Conservation (phyloP, 2,888 invertebrate species). For the Pollenia angustigena region DNA sequence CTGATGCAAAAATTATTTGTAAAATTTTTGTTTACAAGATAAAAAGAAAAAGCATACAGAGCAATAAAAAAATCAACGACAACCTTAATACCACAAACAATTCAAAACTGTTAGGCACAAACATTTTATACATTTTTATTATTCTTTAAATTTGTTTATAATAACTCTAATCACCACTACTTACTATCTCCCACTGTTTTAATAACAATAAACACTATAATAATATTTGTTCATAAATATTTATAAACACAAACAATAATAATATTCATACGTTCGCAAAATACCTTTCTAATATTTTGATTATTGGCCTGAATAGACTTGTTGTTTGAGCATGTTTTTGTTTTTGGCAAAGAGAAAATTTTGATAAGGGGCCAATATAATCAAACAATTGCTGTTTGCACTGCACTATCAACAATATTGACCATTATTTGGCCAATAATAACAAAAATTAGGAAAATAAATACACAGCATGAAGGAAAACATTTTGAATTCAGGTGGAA, state of each 20-base stretch:
- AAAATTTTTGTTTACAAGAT: neutral
- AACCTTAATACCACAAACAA: no score
- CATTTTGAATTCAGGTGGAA: neutral
- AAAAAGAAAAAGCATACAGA: neutral
- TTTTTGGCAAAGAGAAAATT: constrained; percentile 40
- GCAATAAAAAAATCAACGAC: neutral
- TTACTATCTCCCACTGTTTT: neutral
- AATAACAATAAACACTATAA: neutral
- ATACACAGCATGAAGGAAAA: constrained; percentile 25
- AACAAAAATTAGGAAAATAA: constrained; percentile 38
- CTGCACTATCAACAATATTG: constrained; percentile 43
- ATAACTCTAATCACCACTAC: no score
- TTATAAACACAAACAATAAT: neutral
- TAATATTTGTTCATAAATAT: constrained; percentile 22
- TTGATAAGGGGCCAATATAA: constrained; percentile 58
- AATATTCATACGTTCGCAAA: neutral
- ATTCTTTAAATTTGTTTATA: no score
- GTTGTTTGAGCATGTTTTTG: neutral
- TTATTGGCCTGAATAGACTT: constrained; percentile 27
- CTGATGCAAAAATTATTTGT: constrained; percentile 21
- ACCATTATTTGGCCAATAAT: constrained; percentile 47
- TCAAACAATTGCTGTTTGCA: constrained; percentile 39
- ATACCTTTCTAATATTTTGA: constrained; percentile 30
- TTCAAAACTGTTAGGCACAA: no score
- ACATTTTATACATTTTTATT: no score